Evolutionary conservation across 2,797 vertebrate species (phyloP).

Genomic region (Cygnus olor): DNA sequence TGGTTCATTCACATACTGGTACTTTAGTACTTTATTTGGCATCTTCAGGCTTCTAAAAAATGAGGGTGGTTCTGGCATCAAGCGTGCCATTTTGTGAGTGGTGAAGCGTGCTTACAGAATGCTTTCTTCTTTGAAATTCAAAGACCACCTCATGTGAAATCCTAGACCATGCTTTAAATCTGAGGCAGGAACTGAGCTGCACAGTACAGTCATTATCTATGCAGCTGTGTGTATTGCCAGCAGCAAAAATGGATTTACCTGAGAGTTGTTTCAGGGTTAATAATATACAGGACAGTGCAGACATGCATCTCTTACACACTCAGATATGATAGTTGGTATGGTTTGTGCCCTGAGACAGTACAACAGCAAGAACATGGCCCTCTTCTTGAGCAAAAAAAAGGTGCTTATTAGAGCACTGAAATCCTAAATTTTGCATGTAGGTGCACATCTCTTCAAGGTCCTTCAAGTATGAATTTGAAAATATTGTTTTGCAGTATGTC

Average conservation of each 20-base stretch:
- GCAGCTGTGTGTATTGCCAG: not conserved
- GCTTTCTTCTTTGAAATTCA: not conserved
- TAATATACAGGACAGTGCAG: not conserved
- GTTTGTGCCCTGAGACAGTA: not conserved
- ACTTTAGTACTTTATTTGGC: not conserved
- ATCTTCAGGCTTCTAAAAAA: not conserved
- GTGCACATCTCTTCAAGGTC: not conserved
- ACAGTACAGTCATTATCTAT: not conserved
- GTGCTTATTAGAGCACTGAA: not conserved
- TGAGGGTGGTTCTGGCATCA: not conserved
- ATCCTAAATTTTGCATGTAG: not conserved
- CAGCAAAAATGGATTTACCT: not conserved
- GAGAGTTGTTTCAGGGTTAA: not conserved
- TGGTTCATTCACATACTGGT: not conserved
- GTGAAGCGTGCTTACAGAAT: not conserved
- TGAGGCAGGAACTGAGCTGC: not conserved
- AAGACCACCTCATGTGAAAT: not conserved
- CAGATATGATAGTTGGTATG: not conserved
- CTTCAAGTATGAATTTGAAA: not conserved
- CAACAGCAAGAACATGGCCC: not conserved
- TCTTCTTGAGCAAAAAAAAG: not conserved
- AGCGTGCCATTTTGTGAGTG: not conserved
- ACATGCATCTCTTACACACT: not conserved
- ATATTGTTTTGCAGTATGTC: not conserved
- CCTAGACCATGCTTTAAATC: not conserved